Evolutionary conservation across 1,140 invertebrate species (phyloP).

Genomic region (Riptortus pedestris): DNA sequence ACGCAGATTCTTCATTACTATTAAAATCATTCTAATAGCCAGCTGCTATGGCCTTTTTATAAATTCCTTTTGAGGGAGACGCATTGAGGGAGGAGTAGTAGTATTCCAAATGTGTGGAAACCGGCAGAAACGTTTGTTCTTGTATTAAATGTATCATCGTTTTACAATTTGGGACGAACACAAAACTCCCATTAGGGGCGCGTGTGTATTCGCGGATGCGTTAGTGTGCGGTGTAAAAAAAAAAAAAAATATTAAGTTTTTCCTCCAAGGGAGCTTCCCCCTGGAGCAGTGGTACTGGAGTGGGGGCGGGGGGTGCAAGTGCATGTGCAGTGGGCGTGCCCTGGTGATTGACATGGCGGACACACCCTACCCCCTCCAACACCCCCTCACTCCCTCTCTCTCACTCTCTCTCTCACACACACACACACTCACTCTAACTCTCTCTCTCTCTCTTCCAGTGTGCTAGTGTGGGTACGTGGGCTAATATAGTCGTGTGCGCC

Average conservation of each 20-base stretch:
- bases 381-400: not conserved
- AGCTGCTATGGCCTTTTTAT: no score
- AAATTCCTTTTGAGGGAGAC: no score
- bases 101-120: no score
- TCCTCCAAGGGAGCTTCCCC: no score
- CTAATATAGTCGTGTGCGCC: not conserved
- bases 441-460: not conserved
- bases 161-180: not conserved
- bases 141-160: not conserved
- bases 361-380: conserved; percentile 8
- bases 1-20: no score
- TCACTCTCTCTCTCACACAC: not conserved
- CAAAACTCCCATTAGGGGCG: conserved; percentile 1
- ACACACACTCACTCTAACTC: not conserved
- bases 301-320: conserved; percentile 4
- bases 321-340: conserved; percentile 26
- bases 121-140: no score
- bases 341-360: not conserved
- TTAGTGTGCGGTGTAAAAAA: no score
- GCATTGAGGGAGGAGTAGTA: no score
- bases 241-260: no score
- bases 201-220: no score
- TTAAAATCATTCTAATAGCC: no score
- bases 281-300: no score
- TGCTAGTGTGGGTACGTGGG: not conserved